Base-by-base conservation (phyloP, 64 coral and sea anemone species). In the Acropora tenuis region DNA sequence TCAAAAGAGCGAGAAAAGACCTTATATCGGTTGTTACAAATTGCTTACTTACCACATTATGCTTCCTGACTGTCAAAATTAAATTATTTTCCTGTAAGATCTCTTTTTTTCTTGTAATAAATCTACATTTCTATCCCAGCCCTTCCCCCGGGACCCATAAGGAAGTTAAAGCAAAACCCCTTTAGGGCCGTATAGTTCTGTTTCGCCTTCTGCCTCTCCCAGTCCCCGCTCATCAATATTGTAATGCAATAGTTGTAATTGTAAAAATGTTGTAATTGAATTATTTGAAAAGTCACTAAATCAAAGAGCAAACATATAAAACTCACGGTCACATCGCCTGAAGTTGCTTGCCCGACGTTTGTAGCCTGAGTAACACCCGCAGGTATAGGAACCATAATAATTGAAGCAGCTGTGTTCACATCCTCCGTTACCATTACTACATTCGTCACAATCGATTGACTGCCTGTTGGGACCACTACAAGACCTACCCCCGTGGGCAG, bases 341-440 rank as follows among this genome's bases (percentile, higher is more conserved):
- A 73, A 58, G 8, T 78, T 69, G 47, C 48, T 17, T 20, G 40
- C 2, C 43, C 40, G 41, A 41, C 3, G 41, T 47, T 71, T 80
- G 20, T 90, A 90, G 2, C 88, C 88, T 80, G 46, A 19, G 48
- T 90, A 57, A 19, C 88, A 90, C 7, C n/a, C 2, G 65, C 88
- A 90, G 20, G 61, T 42, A 13, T 90, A 69, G 17, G 57, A 50
- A 68, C 88, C 77, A 41, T 53, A 0, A 49, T 69, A 80, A 45
- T 90, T 80, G 2, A 16, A 4, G 47, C 88, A 90, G 66, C 11
- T 17, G 18, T 90, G 88, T 43, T 80, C 76, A 4, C 89, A 91
- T 15, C 69, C 79, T 44, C 89, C 89, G n/a, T 91, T 91, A 13
- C 43, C 11, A n/a, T 58, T 60, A 40, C 1, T 8, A 74, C 89